Base-by-base conservation (phyloP, 2,797 vertebrate genomes). In the Galagoides demidoff region DNA sequence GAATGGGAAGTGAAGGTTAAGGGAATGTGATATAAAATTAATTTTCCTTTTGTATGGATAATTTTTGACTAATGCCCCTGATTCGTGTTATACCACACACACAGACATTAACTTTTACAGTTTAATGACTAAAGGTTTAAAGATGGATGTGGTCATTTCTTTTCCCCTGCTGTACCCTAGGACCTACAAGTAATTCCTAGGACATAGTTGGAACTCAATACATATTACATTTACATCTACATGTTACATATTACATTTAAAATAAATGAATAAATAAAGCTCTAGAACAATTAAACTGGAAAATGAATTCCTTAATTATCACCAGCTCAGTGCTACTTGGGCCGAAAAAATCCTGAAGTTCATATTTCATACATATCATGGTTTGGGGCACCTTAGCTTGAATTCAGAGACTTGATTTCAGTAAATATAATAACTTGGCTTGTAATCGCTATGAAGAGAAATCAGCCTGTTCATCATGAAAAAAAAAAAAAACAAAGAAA, bases 221-320 rank as follows among this genome's bases (percentile, higher is more conserved):
- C 76, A 78, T 45, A 57, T 63, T 87, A 39, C 39, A 39, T 39
- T 39, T 39, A 39, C 39, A 5, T 39, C 39, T 39, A 39, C 39
- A 39, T 39, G 39, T 39, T 39, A 39, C 39, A 39, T 39, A 39
- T 39, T 39, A 39, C 39, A 39, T 39, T 39, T 39, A 39, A 81
- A 2, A n/a, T 89, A 16, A 92, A 85, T 83, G 59, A 81, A 37
- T 73, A 64, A 88, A 79, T 82, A 76, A 84, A 70, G 17, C 43
- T 13, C 16, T 63, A 88, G 29, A 90, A 10, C 88, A 95, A 77
- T 52, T 68, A 86, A 94, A 63, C 81, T 85, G 59, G 29, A 43
- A 92, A 89, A 49, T 76, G 29, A 71, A 74, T 29, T 90, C 37
- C 86, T 61, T 86, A 84, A 82, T 59, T 16, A 52, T 82, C 43